Evolutionary conservation across 2,797 vertebrate species (phyloP).

Genomic region (Saxicola maurus): DNA sequence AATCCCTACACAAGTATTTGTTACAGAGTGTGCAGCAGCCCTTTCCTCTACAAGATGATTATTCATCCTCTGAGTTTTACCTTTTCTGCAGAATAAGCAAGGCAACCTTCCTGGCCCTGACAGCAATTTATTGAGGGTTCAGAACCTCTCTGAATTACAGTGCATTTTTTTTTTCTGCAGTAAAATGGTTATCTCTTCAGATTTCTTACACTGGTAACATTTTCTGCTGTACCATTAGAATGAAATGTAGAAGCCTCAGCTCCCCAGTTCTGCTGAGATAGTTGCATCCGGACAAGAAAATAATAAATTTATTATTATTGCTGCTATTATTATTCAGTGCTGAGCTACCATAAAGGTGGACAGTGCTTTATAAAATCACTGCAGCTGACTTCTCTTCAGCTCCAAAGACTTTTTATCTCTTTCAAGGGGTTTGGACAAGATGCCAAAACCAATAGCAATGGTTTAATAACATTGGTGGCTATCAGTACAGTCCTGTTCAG

Average conservation of each 20-base stretch:
- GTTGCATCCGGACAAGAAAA: not conserved
- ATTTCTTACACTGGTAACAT: not conserved
- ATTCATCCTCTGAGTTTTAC: not conserved
- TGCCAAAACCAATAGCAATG: not conserved
- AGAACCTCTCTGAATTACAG: not conserved
- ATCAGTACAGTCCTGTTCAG: not conserved
- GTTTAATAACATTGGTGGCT: not conserved
- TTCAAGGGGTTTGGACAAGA: not conserved
- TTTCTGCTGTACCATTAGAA: not conserved
- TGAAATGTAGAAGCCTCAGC: conserved; percentile 4
- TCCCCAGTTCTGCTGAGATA: not conserved
- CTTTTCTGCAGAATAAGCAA: conserved; percentile 2
- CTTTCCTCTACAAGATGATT: not conserved
- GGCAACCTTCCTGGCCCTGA: not conserved
- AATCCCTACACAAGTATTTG: not conserved
- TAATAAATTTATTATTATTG: conserved; percentile 1
- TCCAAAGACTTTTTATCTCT: not conserved
- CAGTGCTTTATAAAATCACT: not conserved
- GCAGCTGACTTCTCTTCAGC: not conserved
- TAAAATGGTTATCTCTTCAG: not conserved
- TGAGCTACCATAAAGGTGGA: not conserved
- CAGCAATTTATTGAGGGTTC: not conserved
- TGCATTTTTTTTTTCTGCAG: not conserved
- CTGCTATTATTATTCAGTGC: conserved; percentile 5
- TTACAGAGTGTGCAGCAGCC: not conserved